Evolutionary conservation across 2,113 vertebrate genomes (phyloP).

Genomic region (Tyrannus savana): DNA sequence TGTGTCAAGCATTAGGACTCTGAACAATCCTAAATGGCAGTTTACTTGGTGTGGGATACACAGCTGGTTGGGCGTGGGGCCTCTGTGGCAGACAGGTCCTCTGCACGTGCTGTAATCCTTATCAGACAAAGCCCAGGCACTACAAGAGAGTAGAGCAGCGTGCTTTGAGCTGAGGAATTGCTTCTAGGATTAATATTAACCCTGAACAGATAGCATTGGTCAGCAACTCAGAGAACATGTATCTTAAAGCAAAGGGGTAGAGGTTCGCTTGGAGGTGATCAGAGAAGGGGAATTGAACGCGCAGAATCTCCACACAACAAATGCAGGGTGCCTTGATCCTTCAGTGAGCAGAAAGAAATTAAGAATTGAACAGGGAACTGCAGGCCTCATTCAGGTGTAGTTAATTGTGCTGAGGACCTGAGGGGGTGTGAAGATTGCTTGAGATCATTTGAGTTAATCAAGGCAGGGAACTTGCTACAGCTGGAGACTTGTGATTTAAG

Average conservation of each 20-base stretch:
- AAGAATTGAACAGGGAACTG: neutral
- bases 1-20: fast-evolving
- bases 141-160: neutral
- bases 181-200: neutral
- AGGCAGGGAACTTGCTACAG: neutral
- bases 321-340: neutral
- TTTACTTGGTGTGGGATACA: neutral
- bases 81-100: neutral
- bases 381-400: neutral
- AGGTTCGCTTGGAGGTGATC: neutral
- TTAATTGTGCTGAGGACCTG: neutral
- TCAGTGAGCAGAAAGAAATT: neutral
- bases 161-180: neutral
- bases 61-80: neutral
- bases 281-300: neutral
- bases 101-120: neutral
- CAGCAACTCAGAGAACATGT: fast-evolving
- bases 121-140: neutral
- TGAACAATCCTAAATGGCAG: neutral
- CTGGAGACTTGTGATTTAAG: neutral
- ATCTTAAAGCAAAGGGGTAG: neutral
- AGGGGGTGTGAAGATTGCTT: neutral
- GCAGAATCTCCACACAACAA: neutral
- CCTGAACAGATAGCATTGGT: neutral
- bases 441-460: neutral